Evolutionary conservation across 1,140 invertebrate genomes (phyloP).

Genomic region (Zaprionus africanus): DNA sequence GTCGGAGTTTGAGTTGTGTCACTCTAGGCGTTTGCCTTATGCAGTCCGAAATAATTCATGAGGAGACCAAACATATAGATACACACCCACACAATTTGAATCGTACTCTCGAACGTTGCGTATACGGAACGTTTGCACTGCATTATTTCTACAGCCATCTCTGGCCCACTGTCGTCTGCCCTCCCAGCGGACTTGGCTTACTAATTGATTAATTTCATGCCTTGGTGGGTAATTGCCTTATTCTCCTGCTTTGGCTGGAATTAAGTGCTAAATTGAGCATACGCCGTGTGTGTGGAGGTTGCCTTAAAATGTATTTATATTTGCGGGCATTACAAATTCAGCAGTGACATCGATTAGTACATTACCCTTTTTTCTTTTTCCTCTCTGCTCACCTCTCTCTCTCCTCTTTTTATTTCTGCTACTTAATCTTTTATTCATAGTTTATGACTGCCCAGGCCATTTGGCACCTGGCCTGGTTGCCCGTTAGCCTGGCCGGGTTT

Average conservation of each 20-base stretch:
- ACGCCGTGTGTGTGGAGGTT: conserved; percentile 13
- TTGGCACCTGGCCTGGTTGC: conserved; percentile 1
- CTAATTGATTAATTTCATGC: conserved; percentile 34
- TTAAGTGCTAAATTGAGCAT: conserved; percentile 21
- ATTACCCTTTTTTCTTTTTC: background rate
- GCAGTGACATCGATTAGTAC: conserved; percentile 11
- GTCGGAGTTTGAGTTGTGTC: background rate
- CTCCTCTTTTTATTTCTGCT: background rate
- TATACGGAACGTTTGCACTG: conserved; percentile 24
- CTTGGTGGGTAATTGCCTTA: conserved; percentile 18
- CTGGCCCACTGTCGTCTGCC: too few relatives aligned
- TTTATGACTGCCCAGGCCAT: conserved; percentile 25
- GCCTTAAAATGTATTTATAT: conserved; percentile 11
- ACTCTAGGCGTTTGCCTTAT: conserved; percentile 14
- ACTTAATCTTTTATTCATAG: conserved; percentile 38
- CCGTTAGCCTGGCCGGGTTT: conserved; percentile 13
- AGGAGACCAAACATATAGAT: background rate
- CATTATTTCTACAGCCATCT: background rate
- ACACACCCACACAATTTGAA: conserved; percentile 7
- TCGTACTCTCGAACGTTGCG: conserved; percentile 7
- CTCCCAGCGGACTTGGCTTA: too few relatives aligned
- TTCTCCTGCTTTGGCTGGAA: conserved; percentile 16
- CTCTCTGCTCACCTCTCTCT: background rate
- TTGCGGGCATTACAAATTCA: conserved; percentile 16
- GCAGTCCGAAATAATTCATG: conserved; percentile 14